Conservation (phyloP, 92 coral and sea anemone species). For the Galaxea fascicularis region DNA sequence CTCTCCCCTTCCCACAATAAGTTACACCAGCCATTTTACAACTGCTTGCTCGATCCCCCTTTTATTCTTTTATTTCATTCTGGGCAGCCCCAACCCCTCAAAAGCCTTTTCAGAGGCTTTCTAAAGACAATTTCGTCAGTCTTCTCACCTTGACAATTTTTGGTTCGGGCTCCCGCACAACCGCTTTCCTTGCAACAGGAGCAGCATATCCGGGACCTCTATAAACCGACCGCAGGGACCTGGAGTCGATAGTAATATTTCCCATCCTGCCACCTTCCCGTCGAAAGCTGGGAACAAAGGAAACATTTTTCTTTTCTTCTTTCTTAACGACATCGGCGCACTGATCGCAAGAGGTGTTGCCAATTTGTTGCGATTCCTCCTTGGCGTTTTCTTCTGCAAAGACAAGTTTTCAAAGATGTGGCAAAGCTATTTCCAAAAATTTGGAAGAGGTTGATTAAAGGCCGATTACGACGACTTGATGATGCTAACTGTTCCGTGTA, state of each 20-base stretch:
- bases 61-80: no score
- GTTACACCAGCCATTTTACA: no score
- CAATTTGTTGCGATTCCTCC: conserved; percentile 15
- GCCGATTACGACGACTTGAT: no score
- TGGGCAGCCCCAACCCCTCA: no score
- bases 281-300: conserved; percentile 67
- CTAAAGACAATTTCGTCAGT: background rate
- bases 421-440: no score
- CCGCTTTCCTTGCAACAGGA: conserved; percentile 65
- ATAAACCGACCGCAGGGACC: conserved; percentile 57
- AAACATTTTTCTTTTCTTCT: conserved; percentile 55
- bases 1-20: no score
- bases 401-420: background rate
- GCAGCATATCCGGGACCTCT: conserved; percentile 84
- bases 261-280: conserved; percentile 79
- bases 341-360: conserved; percentile 50
- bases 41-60: no score
- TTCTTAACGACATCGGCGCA: conserved; percentile 57
- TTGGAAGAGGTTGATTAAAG: no score
- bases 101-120: background rate
- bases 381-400: conserved; percentile 40
- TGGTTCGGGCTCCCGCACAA: conserved; percentile 58
- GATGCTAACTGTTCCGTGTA: no score
- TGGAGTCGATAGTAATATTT: conserved; percentile 75
- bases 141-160: conserved; percentile 68